phyloP scores from a whole-genome alignment of 2,888 invertebrate genomes.

The Apoderus coryli region DNA sequence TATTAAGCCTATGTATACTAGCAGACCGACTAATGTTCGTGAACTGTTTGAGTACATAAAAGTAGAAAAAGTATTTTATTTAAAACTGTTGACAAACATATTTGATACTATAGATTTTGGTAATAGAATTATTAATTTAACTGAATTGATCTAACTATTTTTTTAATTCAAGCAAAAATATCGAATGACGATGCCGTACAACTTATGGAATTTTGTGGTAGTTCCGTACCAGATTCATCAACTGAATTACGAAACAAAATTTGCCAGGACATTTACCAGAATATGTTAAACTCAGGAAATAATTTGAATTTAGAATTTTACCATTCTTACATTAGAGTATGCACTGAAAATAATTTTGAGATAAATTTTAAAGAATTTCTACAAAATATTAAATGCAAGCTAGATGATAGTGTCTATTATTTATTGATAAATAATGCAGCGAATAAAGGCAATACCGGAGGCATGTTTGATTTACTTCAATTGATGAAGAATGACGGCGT shows the following conservation, averaged over 20 bases:
- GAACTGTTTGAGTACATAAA: conserved; percentile 11
- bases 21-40: conserved; percentile 1
- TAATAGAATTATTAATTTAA: no score
- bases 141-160: no score
- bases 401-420: conserved; percentile 39
- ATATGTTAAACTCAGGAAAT: conserved; percentile 34
- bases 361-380: conserved; percentile 36
- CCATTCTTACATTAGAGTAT: conserved; percentile 40
- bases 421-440: conserved; percentile 42
- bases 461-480: conserved; percentile 41
- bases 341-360: conserved; percentile 40
- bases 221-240: conserved; percentile 38
- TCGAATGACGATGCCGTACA: conserved; percentile 35
- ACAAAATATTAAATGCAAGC: conserved; percentile 33
- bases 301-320: conserved; percentile 37
- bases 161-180: conserved; percentile 20
- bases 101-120: conserved; percentile 13
- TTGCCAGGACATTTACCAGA: conserved; percentile 39
- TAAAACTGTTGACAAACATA: conserved; percentile 13
- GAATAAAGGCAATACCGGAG: conserved; percentile 40
- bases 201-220: conserved; percentile 42
- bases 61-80: conserved; percentile 12
- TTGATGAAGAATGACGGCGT: conserved; percentile 42
- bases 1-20: no score
- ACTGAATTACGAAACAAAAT: conserved; percentile 34